Percentiles rank a stretch among this genome's conserved stretches.
These are phyloP conservation scores for Stratiolaelaps scimitus DNA, from an alignment of 1,140 invertebrate species.

Conservation along the genomic window DNA sequence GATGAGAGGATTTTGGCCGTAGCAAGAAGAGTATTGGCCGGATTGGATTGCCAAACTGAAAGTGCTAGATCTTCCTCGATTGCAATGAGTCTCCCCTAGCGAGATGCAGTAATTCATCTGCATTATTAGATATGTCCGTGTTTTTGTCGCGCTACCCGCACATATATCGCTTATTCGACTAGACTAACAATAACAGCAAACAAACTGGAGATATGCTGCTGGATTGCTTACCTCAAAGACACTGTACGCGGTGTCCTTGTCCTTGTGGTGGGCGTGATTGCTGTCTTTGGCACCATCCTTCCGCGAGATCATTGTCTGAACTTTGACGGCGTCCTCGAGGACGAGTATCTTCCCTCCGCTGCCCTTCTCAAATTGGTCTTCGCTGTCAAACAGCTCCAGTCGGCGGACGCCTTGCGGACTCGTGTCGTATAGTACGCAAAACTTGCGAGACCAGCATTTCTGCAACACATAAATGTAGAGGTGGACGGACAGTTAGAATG, in stretches of 20 bases:
- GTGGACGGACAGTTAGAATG: slow-evolving; percentile 3
- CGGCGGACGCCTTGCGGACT: slow-evolving; percentile 16
- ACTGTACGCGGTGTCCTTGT: slow-evolving; percentile 10
- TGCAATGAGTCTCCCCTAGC: too few relatives aligned
- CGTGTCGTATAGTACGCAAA: slow-evolving; percentile 8
- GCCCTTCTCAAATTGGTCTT: slow-evolving; percentile 17
- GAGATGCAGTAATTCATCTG: too few relatives aligned
- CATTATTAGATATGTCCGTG: too few relatives aligned
- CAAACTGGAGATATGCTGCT: too few relatives aligned
- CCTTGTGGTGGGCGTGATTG: too few relatives aligned
- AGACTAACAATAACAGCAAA: too few relatives aligned
- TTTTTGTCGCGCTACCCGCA: too few relatives aligned
- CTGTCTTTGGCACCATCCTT: slow-evolving; percentile 1
- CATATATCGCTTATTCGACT: too few relatives aligned
- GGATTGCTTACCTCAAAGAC: slow-evolving; percentile 6
- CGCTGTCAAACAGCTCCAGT: slow-evolving; percentile 20
- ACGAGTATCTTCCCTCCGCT: slow-evolving; percentile 13
- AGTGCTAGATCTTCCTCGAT: too few relatives aligned
- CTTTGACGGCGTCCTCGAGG: slow-evolving; percentile 15
- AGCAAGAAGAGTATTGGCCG: too few relatives aligned
- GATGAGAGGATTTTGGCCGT: too few relatives aligned
- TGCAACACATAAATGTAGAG: neutral
- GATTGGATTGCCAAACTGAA: too few relatives aligned
- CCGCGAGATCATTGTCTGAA: slow-evolving; percentile 3
- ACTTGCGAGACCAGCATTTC: slow-evolving; percentile 20